A percentile compares a stretch with the other conserved stretches of the same genome.
These are phyloP conservation scores for Apteryx mantelli DNA, from an alignment of 2,113 vertebrate genomes.

Conservation along the genomic window DNA sequence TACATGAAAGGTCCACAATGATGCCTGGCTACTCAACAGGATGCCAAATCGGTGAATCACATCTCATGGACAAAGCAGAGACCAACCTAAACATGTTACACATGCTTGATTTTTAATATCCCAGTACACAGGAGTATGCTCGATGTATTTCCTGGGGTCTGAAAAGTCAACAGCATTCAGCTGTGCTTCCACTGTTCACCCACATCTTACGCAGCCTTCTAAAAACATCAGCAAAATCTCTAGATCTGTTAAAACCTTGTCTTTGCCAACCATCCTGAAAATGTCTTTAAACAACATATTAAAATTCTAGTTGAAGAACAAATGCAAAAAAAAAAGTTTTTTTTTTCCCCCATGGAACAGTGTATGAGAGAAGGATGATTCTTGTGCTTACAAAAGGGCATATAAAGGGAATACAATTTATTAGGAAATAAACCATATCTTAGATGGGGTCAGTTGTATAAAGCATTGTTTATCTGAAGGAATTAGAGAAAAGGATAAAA, in stretches of 20 bases:
- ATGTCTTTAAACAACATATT: background rate
- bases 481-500: background rate
- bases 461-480: background rate
- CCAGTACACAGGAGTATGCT: background rate
- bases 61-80: conserved; percentile 40
- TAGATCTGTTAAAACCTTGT: conserved; percentile 8
- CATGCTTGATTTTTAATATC: background rate
- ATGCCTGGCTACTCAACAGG: conserved; percentile 58
- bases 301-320: conserved; percentile 1
- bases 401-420: background rate
- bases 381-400: background rate
- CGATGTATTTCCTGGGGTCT: background rate
- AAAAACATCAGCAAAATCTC: conserved; percentile 38
- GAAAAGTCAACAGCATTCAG: background rate
- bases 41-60: conserved; percentile 50
- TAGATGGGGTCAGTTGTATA: background rate
- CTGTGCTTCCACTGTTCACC: background rate
- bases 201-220: background rate
- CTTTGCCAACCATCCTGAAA: conserved; percentile 5
- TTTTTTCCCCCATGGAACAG: background rate
- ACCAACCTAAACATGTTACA: conserved; percentile 2
- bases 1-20: conserved; percentile 49
- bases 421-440: background rate
- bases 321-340: background rate
- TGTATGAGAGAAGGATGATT: background rate